A percentile compares a stretch with the other conserved stretches of the same genome.
Evolutionary conservation across 2,113 vertebrate genomes (phyloP).

Genomic region (Leptobrachium leishanense): DNA sequence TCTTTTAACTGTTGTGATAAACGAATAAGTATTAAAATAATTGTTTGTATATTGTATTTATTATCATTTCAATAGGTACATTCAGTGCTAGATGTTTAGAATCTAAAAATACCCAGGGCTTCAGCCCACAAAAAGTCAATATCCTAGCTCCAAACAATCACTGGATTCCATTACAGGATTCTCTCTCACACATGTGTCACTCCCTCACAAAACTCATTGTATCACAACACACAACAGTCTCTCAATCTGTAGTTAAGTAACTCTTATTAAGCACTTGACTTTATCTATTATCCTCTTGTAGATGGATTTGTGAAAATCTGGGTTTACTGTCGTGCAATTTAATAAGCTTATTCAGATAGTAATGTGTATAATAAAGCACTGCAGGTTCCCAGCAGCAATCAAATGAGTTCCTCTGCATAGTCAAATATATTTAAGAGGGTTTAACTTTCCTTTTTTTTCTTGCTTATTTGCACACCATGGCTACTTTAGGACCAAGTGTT

Average conservation of each 20-base stretch:
- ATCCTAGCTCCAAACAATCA: too few species aligned
- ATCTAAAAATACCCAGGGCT: too few species aligned
- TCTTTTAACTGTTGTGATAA: too few species aligned
- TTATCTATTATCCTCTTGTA: slow-evolving; percentile 42
- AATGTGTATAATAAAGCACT: slow-evolving; percentile 44
- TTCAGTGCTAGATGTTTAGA: too few species aligned
- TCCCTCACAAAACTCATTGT: not conserved
- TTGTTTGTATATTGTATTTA: too few species aligned
- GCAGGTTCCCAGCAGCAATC: slow-evolving; percentile 40
- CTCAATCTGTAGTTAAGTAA: slow-evolving; percentile 21
- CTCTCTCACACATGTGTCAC: too few species aligned
- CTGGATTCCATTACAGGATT: too few species aligned
- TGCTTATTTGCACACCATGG: slow-evolving; percentile 6
- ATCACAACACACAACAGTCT: not conserved
- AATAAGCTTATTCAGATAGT: slow-evolving; percentile 46
- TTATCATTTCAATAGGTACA: too few species aligned
- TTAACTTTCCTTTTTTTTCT: slow-evolving; percentile 22
- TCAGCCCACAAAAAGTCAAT: too few species aligned
- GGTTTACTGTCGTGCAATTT: slow-evolving; percentile 35
- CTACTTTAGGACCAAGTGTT: slow-evolving; percentile 16
- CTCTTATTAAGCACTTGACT: slow-evolving; percentile 38
- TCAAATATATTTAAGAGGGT: slow-evolving; percentile 36
- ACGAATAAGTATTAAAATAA: too few species aligned
- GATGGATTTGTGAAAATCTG: slow-evolving; percentile 41
- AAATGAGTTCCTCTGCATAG: slow-evolving; percentile 37